Evolutionary conservation across 2,797 vertebrate species (phyloP).

Genomic region (Anguilla marmorata): DNA sequence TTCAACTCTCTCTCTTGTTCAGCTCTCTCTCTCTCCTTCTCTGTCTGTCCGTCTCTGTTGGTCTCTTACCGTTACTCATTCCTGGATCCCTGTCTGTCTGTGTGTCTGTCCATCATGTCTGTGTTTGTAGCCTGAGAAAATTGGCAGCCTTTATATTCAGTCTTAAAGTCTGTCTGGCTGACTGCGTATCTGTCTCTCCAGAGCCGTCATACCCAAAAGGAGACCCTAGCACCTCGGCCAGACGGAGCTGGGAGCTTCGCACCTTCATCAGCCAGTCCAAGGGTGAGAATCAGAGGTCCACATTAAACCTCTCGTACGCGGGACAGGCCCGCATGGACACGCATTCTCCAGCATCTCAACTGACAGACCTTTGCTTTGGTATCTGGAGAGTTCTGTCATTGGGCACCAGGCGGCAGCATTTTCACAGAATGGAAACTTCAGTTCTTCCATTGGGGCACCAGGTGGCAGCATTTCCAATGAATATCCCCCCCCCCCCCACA

Average conservation of each 20-base stretch:
- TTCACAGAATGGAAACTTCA: background rate
- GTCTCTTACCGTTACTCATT: background rate
- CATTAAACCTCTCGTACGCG: background rate
- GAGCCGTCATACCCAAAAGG: conserved; percentile 91
- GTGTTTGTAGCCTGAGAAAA: background rate
- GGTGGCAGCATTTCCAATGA: background rate
- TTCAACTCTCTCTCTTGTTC: background rate
- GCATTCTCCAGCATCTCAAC: background rate
- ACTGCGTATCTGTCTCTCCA: conserved; percentile 50
- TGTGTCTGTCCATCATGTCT: background rate
- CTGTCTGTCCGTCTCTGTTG: background rate
- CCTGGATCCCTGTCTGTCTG: background rate
- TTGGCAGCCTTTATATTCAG: background rate
- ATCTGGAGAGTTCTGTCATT: background rate
- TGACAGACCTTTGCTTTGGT: background rate
- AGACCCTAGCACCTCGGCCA: conserved; percentile 74
- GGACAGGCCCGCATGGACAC: background rate
- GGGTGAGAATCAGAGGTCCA: conserved; percentile 66
- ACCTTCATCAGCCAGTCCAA: conserved; percentile 90
- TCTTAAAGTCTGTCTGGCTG: background rate
- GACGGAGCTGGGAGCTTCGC: conserved; percentile 94
- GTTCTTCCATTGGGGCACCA: background rate
- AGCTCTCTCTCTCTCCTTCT: background rate
- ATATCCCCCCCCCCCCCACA: background rate
- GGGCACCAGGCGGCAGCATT: conserved; percentile 9